Percentiles rank a stretch among this genome's conserved stretches.
These are phyloP conservation scores for Nothobranchius furzeri DNA, from an alignment of 2,113 vertebrate genomes.

Conservation along the genomic window DNA sequence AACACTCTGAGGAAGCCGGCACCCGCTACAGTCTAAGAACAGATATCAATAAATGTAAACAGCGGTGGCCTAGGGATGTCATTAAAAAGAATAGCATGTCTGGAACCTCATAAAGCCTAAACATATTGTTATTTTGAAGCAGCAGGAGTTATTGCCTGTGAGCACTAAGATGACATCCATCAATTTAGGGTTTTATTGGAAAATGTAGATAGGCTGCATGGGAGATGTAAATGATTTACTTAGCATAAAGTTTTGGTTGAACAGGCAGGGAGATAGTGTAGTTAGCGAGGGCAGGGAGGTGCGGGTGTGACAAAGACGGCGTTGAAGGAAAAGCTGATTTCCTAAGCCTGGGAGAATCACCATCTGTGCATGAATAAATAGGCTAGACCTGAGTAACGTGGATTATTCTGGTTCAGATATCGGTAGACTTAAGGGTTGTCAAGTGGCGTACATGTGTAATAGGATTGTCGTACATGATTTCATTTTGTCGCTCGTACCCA, in stretches of 20 bases:
- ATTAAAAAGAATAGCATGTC: constrained; percentile 76
- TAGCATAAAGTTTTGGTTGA: constrained; percentile 78
- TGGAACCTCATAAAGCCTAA: constrained; percentile 71
- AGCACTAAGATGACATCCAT: constrained; percentile 79
- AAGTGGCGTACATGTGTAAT: constrained; percentile 65
- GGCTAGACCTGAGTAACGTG: constrained; percentile 69
- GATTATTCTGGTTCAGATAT: constrained; percentile 80
- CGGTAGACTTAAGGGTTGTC: constrained; percentile 73
- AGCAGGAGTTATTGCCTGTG: constrained; percentile 73
- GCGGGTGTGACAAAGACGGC: constrained; percentile 64
- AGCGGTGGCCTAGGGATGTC: constrained; percentile 68
- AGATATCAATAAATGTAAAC: constrained; percentile 77
- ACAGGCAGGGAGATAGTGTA: constrained; percentile 68
- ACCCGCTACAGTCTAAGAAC: constrained; percentile 55
- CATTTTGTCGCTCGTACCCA: constrained; percentile 58
- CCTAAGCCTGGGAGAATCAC: constrained; percentile 68
- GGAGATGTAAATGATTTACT: constrained; percentile 81
- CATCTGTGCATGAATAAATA: constrained; percentile 78
- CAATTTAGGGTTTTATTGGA: constrained; percentile 79
- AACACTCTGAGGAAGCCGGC: constrained; percentile 43
- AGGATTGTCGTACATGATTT: constrained; percentile 64
- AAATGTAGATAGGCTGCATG: constrained; percentile 78
- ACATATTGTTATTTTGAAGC: constrained; percentile 74
- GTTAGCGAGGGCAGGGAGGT: constrained; percentile 62
- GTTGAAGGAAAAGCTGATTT: constrained; percentile 74